These are phyloP conservation scores for Fratercula arctica DNA, from an alignment of 2,797 vertebrate species.

Conservation along the genomic window DNA sequence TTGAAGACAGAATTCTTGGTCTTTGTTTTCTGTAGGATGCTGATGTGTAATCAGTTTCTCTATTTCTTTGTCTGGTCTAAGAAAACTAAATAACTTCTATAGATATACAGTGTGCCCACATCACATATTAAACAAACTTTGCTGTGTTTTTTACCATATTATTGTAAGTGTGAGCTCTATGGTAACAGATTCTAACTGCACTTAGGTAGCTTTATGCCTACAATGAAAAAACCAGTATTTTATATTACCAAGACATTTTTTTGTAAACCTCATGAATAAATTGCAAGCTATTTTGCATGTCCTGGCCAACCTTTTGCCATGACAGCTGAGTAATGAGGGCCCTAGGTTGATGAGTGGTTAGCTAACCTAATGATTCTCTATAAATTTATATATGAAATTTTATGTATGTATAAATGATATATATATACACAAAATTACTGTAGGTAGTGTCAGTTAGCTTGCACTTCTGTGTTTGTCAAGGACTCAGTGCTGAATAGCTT, in stretches of 20 bases:
- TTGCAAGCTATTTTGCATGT: not conserved
- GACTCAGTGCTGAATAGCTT: not conserved
- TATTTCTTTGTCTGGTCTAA: not conserved
- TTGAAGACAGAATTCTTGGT: not conserved
- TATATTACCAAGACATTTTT: not conserved
- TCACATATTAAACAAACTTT: not conserved
- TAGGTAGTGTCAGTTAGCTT: not conserved
- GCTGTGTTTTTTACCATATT: not conserved
- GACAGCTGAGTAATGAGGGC: not conserved
- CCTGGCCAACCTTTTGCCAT: not conserved
- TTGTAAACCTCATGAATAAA: not conserved
- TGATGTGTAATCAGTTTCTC: not conserved
- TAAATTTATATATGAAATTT: not conserved
- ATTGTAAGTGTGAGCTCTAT: not conserved
- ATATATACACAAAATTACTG: not conserved
- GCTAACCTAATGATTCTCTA: not conserved
- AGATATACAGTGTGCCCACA: not conserved
- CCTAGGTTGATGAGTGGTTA: not conserved
- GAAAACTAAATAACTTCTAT: not conserved
- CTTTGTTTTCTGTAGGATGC: not conserved
- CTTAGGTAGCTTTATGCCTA: not conserved
- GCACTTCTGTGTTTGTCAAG: not conserved
- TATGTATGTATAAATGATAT: not conserved
- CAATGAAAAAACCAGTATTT: not conserved
- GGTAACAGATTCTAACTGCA: not conserved